A percentile compares a stretch with the other conserved stretches of the same genome.
phyloP scores from a whole-genome alignment of 2,888 invertebrate species.

The Luperina testacea region DNA sequence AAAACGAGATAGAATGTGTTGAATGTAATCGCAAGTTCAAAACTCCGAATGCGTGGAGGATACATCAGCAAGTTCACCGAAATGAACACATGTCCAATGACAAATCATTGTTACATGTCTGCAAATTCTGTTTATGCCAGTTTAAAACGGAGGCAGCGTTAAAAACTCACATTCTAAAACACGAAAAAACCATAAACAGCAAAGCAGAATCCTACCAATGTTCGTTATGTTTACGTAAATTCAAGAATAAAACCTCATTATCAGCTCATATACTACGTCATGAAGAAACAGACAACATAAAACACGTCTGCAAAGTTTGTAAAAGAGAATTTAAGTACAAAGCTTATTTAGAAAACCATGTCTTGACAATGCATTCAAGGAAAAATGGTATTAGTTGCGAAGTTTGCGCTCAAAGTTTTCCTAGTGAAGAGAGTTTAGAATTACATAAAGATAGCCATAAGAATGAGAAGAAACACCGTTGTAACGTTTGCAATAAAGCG shows the following conservation, averaged over 20 bases:
- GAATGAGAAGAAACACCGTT: constrained; percentile 86
- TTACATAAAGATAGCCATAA: constrained; percentile 86
- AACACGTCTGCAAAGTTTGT: constrained; percentile 79
- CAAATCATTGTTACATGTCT: constrained; percentile 1
- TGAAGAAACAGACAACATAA: constrained; percentile 72
- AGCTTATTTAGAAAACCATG: constrained; percentile 89
- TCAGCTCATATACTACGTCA: constrained; percentile 79
- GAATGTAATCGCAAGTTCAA: constrained; percentile 68
- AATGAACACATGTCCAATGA: neutral
- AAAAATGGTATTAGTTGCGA: constrained; percentile 86
- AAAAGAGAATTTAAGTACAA: constrained; percentile 90
- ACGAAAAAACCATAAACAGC: constrained; percentile 24
- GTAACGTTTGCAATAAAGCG: constrained; percentile 83
- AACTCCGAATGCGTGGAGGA: constrained; percentile 60
- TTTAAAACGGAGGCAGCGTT: constrained; percentile 32
- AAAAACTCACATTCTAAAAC: constrained; percentile 30
- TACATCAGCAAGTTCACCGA: constrained; percentile 61
- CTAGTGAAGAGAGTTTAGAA: constrained; percentile 82
- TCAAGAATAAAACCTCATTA: constrained; percentile 78
- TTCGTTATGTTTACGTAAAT: constrained; percentile 81
- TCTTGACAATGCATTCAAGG: constrained; percentile 84
- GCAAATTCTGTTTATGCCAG: constrained; percentile 35
- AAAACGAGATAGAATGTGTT: constrained; percentile 58
- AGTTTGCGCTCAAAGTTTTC: constrained; percentile 83
- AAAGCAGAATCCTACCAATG: constrained; percentile 72